These are phyloP conservation scores for Hippocampus kuda DNA, from an alignment of 2,797 vertebrate species.

Conservation along the genomic window DNA sequence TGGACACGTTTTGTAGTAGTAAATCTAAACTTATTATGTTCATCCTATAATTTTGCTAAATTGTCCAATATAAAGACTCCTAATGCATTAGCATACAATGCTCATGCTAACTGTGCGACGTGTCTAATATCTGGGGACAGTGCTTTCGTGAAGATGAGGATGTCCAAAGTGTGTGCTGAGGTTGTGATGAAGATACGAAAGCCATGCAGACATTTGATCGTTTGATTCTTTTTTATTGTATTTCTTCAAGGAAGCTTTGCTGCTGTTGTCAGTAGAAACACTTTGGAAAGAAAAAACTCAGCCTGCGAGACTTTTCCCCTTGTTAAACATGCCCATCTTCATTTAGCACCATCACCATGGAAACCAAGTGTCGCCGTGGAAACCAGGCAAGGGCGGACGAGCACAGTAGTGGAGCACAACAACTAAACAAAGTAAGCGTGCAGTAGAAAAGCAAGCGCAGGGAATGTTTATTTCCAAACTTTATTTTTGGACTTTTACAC, in stretches of 20 bases:
- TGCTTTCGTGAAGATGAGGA: conserved; percentile 15
- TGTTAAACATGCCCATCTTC: conserved; percentile 45
- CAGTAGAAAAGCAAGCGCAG: conserved; percentile 64
- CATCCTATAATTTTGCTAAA: too few relatives aligned
- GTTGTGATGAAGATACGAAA: conserved; percentile 37
- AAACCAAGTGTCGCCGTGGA: conserved; percentile 27
- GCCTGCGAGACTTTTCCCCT: conserved; percentile 72
- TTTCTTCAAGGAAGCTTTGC: conserved; percentile 70
- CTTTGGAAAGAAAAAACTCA: conserved; percentile 59
- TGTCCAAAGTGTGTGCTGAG: neutral
- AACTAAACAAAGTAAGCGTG: conserved; percentile 44
- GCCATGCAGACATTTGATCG: conserved; percentile 55
- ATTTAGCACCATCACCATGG: conserved; percentile 27
- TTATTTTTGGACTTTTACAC: conserved; percentile 69
- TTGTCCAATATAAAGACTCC: neutral
- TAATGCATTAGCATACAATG: neutral
- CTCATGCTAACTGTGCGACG: neutral
- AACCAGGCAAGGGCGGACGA: conserved; percentile 50
- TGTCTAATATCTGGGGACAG: neutral
- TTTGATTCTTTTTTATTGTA: conserved; percentile 63
- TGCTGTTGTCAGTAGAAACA: conserved; percentile 68
- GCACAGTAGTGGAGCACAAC: conserved; percentile 5
- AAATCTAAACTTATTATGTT: too few relatives aligned
- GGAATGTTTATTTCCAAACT: conserved; percentile 73
- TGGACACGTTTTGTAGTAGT: too few relatives aligned